These are phyloP conservation scores for Lacerta bilineata DNA, from an alignment of 2,797 vertebrate genomes.

Conservation along the genomic window DNA sequence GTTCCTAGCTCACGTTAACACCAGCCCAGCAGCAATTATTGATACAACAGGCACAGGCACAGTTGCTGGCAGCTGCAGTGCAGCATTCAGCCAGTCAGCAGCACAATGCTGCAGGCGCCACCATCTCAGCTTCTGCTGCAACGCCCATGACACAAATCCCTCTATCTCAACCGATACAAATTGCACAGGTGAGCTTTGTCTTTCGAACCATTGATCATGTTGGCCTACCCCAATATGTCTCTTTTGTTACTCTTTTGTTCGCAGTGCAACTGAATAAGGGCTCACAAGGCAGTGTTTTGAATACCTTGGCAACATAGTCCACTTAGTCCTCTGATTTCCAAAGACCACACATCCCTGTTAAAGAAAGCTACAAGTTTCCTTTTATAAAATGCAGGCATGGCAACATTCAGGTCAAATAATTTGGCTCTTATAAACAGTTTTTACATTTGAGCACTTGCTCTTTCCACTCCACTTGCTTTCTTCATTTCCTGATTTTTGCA, in stretches of 20 bases:
- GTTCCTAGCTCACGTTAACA: slow-evolving; percentile 92
- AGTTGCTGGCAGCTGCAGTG: slow-evolving; percentile 95
- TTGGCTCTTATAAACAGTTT: slow-evolving; percentile 4
- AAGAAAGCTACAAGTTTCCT: slow-evolving; percentile 16
- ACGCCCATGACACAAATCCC: slow-evolving; percentile 98
- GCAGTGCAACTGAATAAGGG: neutral
- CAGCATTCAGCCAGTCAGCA: slow-evolving; percentile 97
- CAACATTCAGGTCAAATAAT: slow-evolving; percentile 35
- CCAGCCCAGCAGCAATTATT: slow-evolving; percentile 97
- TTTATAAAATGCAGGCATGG: slow-evolving; percentile 2
- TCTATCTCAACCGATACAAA: slow-evolving; percentile 97
- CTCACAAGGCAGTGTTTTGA: neutral
- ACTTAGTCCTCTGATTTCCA: neutral
- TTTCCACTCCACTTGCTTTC: neutral
- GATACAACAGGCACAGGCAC: slow-evolving; percentile 98
- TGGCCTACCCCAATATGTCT: neutral
- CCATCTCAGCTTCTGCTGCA: slow-evolving; percentile 97
- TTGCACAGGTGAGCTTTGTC: slow-evolving; percentile 86
- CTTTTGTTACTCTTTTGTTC: neutral
- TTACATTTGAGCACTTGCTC: neutral
- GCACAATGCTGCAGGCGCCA: slow-evolving; percentile 95
- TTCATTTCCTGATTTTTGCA: neutral
- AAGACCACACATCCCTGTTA: neutral
- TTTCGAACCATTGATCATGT: slow-evolving; percentile 54
- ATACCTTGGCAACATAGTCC: neutral